phyloP scores from a whole-genome alignment of 2,797 vertebrate genomes.

The Okamejei kenojei region DNA sequence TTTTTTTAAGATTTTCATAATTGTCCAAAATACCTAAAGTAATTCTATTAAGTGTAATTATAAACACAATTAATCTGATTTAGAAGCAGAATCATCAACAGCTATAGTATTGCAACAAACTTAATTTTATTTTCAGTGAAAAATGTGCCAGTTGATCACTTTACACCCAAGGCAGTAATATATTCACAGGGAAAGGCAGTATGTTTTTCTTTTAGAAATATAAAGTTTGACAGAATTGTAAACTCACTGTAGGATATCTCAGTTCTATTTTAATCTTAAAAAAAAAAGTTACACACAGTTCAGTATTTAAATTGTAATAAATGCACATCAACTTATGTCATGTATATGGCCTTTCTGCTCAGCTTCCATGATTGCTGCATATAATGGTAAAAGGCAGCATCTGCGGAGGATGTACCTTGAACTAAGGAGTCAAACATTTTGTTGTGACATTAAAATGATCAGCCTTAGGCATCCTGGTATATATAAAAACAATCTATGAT shows the following conservation, averaged over 20 bases:
- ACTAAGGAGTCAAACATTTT: not conserved
- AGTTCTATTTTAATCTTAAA: not conserved
- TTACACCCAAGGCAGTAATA: no score
- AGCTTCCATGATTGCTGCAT: not conserved
- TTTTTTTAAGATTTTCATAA: conserved; percentile 9
- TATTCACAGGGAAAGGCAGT: no score
- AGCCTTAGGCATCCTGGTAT: not conserved
- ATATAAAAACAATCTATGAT: no score
- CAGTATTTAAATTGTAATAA: not conserved
- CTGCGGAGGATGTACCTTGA: not conserved
- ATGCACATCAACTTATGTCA: not conserved
- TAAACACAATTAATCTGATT: not conserved
- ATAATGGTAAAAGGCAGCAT: not conserved
- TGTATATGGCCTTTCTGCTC: not conserved
- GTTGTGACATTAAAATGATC: not conserved
- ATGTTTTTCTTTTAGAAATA: not conserved
- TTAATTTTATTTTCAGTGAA: no score
- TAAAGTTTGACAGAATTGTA: not conserved
- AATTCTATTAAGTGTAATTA: not conserved
- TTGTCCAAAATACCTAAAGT: not conserved
- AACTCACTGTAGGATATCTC: not conserved
- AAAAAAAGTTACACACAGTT: not conserved
- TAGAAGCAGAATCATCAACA: not conserved
- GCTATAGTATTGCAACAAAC: no score
- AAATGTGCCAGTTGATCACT: no score